A percentile compares a stretch with the other conserved stretches of the same genome.
phyloP scores from a whole-genome alignment of 2,113 vertebrate species.

The Mionectes macconnelli region DNA sequence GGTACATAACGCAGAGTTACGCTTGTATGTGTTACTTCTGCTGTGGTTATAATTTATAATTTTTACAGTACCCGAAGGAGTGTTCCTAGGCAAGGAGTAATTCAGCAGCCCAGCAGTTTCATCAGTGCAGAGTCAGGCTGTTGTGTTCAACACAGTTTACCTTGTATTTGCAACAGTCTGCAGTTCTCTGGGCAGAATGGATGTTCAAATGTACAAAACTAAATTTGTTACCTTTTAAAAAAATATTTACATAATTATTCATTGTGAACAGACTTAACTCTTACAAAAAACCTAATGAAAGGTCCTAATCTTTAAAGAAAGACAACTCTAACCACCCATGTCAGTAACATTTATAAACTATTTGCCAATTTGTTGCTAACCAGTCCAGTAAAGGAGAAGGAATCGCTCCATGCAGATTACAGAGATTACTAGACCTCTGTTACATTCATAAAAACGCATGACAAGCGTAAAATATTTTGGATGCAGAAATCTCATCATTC shows the following conservation, averaged over 20 bases:
- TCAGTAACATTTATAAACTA: background rate
- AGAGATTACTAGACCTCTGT: background rate
- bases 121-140: conserved; percentile 65
- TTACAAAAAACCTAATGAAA: conserved; percentile 23
- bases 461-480: background rate
- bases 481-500: background rate
- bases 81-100: conserved; percentile 20
- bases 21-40: background rate
- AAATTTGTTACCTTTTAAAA: background rate
- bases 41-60: conserved; percentile 44
- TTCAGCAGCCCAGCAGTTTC: conserved; percentile 44
- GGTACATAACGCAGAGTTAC: background rate
- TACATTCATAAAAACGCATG: background rate
- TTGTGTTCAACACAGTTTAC: conserved; percentile 33
- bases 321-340: background rate
- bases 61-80: conserved; percentile 52
- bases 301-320: background rate
- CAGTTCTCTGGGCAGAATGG: conserved; percentile 9
- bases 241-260: conserved; percentile 5
- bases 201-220: background rate
- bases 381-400: background rate
- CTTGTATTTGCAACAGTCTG: conserved; percentile 2
- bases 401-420: background rate
- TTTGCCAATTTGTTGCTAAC: background rate
- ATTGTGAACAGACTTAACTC: background rate